These are phyloP conservation scores for Lineus longissimus DNA, from an alignment of 1,140 invertebrate species.

Conservation along the genomic window DNA sequence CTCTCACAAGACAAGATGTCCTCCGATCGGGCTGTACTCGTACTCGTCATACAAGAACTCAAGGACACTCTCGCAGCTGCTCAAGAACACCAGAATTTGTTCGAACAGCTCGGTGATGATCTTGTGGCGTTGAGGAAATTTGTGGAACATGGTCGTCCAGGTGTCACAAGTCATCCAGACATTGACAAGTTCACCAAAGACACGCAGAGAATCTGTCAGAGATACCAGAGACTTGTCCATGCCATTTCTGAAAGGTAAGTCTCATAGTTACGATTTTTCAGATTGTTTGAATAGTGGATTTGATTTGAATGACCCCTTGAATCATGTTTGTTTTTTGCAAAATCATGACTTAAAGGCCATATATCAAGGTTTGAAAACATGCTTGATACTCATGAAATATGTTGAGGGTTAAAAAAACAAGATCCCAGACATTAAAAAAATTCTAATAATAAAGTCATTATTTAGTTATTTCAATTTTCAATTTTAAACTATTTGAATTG, in stretches of 20 bases:
- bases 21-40: constrained; percentile 72
- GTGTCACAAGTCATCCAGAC: constrained; percentile 67
- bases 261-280: neutral
- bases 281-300: neutral
- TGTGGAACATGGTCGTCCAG: constrained; percentile 76
- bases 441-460: too few species aligned
- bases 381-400: too few species aligned
- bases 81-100: constrained; percentile 68
- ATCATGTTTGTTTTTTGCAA: neutral
- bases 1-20: constrained; percentile 78
- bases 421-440: too few species aligned
- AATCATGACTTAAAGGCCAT: too few species aligned
- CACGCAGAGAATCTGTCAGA: constrained; percentile 76
- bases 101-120: constrained; percentile 88
- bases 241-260: constrained; percentile 82
- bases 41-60: constrained; percentile 50
- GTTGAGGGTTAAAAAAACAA: too few species aligned
- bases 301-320: neutral
- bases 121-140: constrained; percentile 78
- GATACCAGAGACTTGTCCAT: constrained; percentile 87
- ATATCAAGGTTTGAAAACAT: too few species aligned
- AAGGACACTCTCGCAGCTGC: constrained; percentile 37
- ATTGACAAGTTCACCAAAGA: constrained; percentile 91
- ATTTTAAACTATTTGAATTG: too few species aligned
- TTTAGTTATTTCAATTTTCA: too few species aligned